Evolutionary conservation across 2,888 invertebrate species (phyloP).

Genomic region (Venusia cambrica): DNA sequence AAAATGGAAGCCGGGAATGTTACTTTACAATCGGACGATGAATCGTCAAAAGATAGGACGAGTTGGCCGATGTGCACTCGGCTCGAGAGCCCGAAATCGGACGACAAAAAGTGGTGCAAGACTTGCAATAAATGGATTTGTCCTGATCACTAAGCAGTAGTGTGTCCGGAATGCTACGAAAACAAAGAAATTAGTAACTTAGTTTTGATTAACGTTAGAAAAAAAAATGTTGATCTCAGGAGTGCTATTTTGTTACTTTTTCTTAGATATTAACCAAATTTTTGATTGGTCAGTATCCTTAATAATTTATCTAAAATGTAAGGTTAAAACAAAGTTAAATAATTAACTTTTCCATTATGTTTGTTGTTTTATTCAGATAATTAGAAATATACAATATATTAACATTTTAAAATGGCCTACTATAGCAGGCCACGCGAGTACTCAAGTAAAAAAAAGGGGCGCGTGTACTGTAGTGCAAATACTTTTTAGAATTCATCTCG

Average conservation of each 20-base stretch:
- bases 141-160: conserved; percentile 19
- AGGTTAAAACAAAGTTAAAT: conserved; percentile 3
- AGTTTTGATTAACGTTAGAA: conserved; percentile 8
- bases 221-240: conserved; percentile 4
- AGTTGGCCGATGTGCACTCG: background rate
- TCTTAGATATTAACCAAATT: conserved; percentile 3
- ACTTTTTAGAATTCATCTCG: too few relatives aligned
- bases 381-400: conserved; percentile 9
- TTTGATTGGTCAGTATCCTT: background rate
- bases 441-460: too few relatives aligned
- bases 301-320: conserved; percentile 8
- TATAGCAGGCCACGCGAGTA: too few relatives aligned
- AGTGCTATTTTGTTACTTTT: conserved; percentile 1
- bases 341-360: conserved; percentile 4
- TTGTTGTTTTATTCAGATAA: conserved; percentile 8
- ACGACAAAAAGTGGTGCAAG: conserved; percentile 19
- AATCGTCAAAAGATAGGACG: background rate
- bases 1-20: background rate
- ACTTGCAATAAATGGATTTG: conserved; percentile 21
- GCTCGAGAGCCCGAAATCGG: conserved; percentile 16
- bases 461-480: too few relatives aligned
- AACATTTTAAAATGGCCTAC: too few relatives aligned
- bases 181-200: conserved; percentile 13
- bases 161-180: conserved; percentile 17
- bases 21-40: too few relatives aligned